Percentiles rank a stretch among this genome's conserved stretches.
Evolutionary conservation across 2,113 vertebrate genomes (phyloP).

Genomic region (Cyprinodon brontotheroides): DNA sequence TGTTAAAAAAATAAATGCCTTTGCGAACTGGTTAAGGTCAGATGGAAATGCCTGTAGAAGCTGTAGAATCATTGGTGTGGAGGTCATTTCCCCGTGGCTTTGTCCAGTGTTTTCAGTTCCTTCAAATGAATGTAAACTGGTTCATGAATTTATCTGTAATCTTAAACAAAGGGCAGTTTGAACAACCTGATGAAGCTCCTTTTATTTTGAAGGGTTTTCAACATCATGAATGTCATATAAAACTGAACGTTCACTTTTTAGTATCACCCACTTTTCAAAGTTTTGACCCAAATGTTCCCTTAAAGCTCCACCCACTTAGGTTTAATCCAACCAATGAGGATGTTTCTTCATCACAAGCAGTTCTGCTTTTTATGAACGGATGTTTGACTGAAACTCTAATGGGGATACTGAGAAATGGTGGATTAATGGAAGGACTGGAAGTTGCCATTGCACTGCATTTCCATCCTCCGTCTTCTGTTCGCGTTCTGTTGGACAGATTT

Average conservation of each 20-base stretch:
- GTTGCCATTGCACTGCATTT: constrained; percentile 1
- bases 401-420: not conserved
- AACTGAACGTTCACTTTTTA: not conserved
- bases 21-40: not conserved
- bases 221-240: constrained; percentile 23
- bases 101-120: not conserved
- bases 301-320: constrained; percentile 42
- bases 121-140: not conserved
- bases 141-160: not conserved
- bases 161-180: not conserved
- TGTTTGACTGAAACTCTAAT: constrained; percentile 29
- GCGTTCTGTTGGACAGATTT: constrained; percentile 21
- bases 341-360: constrained; percentile 11
- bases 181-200: not conserved
- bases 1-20: not conserved
- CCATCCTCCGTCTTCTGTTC: constrained; percentile 28
- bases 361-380: constrained; percentile 21
- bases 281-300: not conserved
- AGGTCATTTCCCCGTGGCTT: not conserved
- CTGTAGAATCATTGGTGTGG: not conserved
- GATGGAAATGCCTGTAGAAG: not conserved
- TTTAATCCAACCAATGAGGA: constrained; percentile 44
- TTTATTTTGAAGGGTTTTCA: not conserved
- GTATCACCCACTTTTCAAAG: not conserved
- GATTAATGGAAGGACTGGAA: constrained; percentile 1